phyloP scores from a whole-genome alignment of 2,888 invertebrate genomes.

The Lasioglossum leucozonium region DNA sequence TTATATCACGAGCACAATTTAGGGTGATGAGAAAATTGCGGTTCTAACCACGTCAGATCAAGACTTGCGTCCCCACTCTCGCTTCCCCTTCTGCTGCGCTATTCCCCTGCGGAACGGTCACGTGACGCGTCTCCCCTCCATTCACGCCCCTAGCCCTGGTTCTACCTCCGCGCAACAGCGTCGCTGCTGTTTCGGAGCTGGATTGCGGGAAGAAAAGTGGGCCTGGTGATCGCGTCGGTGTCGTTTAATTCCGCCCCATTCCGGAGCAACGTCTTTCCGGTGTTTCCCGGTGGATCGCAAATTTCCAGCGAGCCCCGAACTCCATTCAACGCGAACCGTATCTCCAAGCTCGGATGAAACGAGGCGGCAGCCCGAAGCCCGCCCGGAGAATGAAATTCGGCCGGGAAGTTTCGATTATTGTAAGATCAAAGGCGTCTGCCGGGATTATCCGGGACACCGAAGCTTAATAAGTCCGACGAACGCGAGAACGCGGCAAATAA shows the following conservation, averaged over 20 bases:
- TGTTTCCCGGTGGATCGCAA: neutral
- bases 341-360: constrained; percentile 1
- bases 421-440: constrained; percentile 31
- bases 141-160: too few species aligned
- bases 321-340: neutral
- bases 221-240: neutral
- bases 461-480: constrained; percentile 16
- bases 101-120: too few species aligned
- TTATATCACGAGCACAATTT: too few species aligned
- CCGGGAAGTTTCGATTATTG: constrained; percentile 34
- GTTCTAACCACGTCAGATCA: too few species aligned
- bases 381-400: constrained; percentile 34
- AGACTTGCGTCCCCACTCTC: too few species aligned
- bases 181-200: neutral
- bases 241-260: constrained; percentile 25
- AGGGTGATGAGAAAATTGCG: too few species aligned
- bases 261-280: neutral
- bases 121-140: too few species aligned
- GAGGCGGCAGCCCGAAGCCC: neutral
- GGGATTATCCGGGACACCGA: neutral
- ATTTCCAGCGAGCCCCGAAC: neutral
- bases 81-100: too few species aligned
- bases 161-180: neutral
- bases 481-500: constrained; percentile 8
- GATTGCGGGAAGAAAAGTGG: neutral